A percentile compares a stretch with the other conserved stretches of the same genome.
Conservation (phyloP, 2,113 vertebrate genomes). For the Lophius piscatorius region DNA sequence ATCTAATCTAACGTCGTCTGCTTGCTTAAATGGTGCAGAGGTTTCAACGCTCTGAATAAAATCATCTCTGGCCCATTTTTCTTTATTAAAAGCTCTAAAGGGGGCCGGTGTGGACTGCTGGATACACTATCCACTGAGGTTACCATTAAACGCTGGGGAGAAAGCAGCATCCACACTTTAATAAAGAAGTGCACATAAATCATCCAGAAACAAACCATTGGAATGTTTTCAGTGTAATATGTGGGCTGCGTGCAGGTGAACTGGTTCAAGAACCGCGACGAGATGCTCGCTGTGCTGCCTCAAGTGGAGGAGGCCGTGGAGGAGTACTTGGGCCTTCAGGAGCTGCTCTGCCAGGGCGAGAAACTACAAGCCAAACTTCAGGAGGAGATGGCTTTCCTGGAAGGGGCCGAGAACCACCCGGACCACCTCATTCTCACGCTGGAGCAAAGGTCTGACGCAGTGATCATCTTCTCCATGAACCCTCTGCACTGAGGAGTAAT, state of each 20-base stretch:
- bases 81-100: no score
- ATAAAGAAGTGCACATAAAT: not conserved
- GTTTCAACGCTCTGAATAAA: no score
- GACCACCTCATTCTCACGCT: conserved; percentile 91
- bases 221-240: not conserved
- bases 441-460: conserved; percentile 88
- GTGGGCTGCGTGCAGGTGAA: conserved; percentile 84
- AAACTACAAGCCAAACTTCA: conserved; percentile 89
- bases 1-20: no score
- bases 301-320: conserved; percentile 91
- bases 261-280: conserved; percentile 99
- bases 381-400: conserved; percentile 92
- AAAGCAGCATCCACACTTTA: not conserved
- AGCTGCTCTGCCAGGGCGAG: conserved; percentile 89
- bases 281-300: conserved; percentile 93
- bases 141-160: no score
- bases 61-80: no score
- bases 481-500: no score
- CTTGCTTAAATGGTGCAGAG: no score
- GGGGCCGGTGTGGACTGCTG: no score
- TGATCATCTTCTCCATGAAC: no score
- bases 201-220: not conserved
- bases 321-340: conserved; percentile 91
- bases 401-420: conserved; percentile 88
- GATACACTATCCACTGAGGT: no score